These are phyloP conservation scores for Orestias chungarensis DNA, from an alignment of 2,797 vertebrate species.

Conservation along the genomic window DNA sequence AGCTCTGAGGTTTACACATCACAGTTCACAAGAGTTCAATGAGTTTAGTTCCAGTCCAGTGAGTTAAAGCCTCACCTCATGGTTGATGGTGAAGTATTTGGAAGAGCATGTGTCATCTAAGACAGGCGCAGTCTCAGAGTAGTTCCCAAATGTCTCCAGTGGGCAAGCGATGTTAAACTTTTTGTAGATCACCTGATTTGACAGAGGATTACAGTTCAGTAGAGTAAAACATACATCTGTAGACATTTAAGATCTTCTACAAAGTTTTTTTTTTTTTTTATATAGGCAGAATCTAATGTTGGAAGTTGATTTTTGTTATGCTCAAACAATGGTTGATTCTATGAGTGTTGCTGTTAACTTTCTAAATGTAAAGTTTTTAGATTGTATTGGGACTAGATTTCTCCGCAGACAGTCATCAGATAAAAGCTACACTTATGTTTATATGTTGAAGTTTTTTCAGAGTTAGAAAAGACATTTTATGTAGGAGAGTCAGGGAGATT, in stretches of 20 bases:
- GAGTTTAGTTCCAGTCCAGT: background rate
- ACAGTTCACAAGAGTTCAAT: background rate
- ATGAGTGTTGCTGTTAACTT: background rate
- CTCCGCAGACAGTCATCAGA: too few relatives aligned
- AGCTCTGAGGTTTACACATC: background rate
- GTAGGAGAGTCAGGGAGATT: background rate
- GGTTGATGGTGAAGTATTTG: conserved; percentile 79
- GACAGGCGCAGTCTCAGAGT: conserved; percentile 30
- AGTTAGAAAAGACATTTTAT: background rate
- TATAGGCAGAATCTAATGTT: background rate
- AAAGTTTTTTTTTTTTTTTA: background rate
- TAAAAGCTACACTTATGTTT: too few relatives aligned
- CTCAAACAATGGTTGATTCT: background rate
- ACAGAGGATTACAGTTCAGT: conserved; percentile 3
- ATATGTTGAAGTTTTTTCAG: background rate
- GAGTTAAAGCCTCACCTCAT: conserved; percentile 67
- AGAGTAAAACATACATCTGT: background rate
- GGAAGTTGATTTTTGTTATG: background rate
- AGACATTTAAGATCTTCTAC: background rate
- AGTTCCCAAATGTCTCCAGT: conserved; percentile 68
- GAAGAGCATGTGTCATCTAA: conserved; percentile 62
- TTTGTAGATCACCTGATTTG: conserved; percentile 92
- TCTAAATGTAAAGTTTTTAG: too few relatives aligned
- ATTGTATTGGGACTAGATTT: too few relatives aligned
- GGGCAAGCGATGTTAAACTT: conserved; percentile 87